Base-by-base conservation (phyloP, 2,888 invertebrate genomes). In the Drosophila hamatofila region DNA sequence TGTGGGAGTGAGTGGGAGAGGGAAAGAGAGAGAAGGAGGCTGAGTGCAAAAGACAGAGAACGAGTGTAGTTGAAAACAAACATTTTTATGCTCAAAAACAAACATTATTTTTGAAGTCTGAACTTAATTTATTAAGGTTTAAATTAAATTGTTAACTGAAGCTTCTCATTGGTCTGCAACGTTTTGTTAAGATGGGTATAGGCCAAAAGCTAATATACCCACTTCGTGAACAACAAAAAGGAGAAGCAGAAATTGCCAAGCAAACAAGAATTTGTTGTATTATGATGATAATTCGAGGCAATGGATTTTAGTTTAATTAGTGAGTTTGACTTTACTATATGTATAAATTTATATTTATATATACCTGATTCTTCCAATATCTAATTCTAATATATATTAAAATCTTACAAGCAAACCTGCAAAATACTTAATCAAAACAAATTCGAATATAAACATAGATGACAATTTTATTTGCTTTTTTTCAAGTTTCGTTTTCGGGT, bases 401-500 rank as follows among this genome's bases (percentile, higher is more conserved):
- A 30, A 49, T 30, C 30, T 25, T 16, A 46, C 25, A 25, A 25
- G 21, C 12, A 0, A 44, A 7, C 6, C 14, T 16, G 7, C 35
- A 35, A 16, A 35, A 35, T 14, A 12, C 12, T 21, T 5, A 1
- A 16, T 4, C 1, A 11, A 48, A n/a, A 5, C 2, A 27, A 27
- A 30, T 6, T n/a, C 3, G n/a, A 11, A 30, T 11, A 18, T 18
- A n/a, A 48, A 48, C 27, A n/a, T 27, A 27, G 18, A 18, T 30
- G 2, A 3, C 1, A 23, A 7, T 16, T 7, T 23, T 11, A 9
- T 37, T 11, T 37, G n/a, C n/a, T 4, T n/a, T 37, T 37, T 18
- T 33, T 42, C 18, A 16, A 27, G 39, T 33, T 75, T 52, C 3
- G 1, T 44, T 71, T 51, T 35, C 30, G 55, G n/a, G 8, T 30